Evolutionary conservation across 2,888 invertebrate species (phyloP).

Genomic region (Oxytorus armatus): DNA sequence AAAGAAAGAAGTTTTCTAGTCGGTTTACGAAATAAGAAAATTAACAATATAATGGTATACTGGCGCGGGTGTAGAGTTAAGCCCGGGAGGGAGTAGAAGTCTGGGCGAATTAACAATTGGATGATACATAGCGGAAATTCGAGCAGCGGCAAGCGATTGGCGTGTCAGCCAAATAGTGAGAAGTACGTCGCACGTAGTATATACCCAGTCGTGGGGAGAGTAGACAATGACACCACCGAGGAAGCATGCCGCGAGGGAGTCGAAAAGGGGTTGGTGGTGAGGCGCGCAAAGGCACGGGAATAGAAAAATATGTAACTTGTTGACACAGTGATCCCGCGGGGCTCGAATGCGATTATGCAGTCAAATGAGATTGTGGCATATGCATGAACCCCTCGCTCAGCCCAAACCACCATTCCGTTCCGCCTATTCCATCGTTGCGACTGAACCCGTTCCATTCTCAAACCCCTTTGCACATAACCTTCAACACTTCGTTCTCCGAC

Average conservation of each 20-base stretch:
- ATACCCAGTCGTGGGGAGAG: conserved; percentile 30
- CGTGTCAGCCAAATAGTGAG: conserved; percentile 64
- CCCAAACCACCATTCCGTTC: conserved; percentile 66
- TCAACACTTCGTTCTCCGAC: conserved; percentile 25
- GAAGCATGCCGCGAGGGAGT: conserved; percentile 41
- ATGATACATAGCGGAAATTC: conserved; percentile 21
- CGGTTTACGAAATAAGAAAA: not conserved
- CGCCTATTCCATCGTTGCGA: conserved; percentile 54
- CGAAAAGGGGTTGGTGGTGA: conserved; percentile 23
- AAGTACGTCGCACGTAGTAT: conserved; percentile 24
- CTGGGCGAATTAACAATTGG: conserved; percentile 52
- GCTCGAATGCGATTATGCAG: conserved; percentile 83
- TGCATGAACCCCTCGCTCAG: conserved; percentile 79
- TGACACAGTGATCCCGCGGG: conserved; percentile 81
- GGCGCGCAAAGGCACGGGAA: conserved; percentile 62
- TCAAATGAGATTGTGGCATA: conserved; percentile 85
- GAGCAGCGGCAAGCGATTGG: conserved; percentile 37
- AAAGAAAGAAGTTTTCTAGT: not conserved
- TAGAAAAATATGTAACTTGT: conserved; percentile 83
- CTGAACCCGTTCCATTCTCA: conserved; percentile 56
- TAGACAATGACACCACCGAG: conserved; percentile 63
- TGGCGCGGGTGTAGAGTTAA: not conserved
- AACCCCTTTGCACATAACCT: conserved; percentile 42
- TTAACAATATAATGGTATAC: not conserved
- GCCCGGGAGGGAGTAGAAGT: conserved; percentile 12